Base-by-base conservation (phyloP, 2,888 invertebrate species). In the Drosophila recens region DNA sequence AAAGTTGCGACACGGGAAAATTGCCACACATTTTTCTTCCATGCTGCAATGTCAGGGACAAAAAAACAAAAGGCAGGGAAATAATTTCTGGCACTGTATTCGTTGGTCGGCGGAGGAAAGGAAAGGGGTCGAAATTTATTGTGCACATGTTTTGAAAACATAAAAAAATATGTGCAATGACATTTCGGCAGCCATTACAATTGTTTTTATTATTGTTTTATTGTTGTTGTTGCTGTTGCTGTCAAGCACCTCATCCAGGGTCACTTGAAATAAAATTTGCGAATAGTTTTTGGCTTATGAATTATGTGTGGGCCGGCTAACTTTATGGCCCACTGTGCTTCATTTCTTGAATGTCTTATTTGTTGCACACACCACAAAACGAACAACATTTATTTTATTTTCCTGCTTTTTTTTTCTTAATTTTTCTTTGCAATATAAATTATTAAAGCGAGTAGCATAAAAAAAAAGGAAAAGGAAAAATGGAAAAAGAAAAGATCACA, bases 181-280 rank as follows among this genome's bases (percentile, higher is more conserved):
- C 72, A 75, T 51, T 68, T 54, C 20, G 67, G 67, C 66, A 72
- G 53, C 48, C 49, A 56, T 67, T 76, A 66, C 68, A 72, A 75
- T 67, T 79, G 71, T 72, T 65, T 45, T 65, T 58, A 33, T 56
- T 53, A 27, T 36, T 70, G 40, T 36, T 69, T 36, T 36, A 42
- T 43, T 57, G 10, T 62, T 82, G 77, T 67, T 71, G 57, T 52
- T 67, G 48, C 11, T 68, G n/a, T n/a, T n/a, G 69, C 81, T 79
- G 83, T 83, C 85, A 83, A 83, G 81, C 83, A 85, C 83, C 83
- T 78, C 72, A 63, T 27, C 63, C 83, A 84, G 83, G 85, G 83
- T 85, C 83, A 80, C 23, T 59, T 48, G 46, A 33, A 36, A 36
- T 27, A 46, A 58, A 73, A 56, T 61, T 70, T 45, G 67, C 68